Percentiles rank a stretch among this genome's conserved stretches.
phyloP scores from a whole-genome alignment of 2,113 vertebrate genomes.

The Tychaedon coryphoeus region DNA sequence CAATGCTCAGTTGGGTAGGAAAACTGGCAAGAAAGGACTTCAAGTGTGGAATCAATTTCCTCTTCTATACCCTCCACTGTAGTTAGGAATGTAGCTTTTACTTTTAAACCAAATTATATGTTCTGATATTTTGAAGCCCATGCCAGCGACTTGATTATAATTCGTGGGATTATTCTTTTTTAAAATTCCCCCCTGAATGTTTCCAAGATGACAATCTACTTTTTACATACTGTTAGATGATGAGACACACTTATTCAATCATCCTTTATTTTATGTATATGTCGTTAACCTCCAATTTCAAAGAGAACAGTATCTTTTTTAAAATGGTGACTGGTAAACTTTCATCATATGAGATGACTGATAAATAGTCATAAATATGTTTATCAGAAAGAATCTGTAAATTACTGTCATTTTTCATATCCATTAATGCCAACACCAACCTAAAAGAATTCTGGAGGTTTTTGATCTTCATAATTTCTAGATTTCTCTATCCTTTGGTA shows the following conservation, averaged over 20 bases:
- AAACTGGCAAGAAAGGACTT: background rate
- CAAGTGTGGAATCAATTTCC: background rate
- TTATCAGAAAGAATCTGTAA: background rate
- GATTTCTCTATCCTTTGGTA: background rate
- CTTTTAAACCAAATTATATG: background rate
- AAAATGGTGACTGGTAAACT: background rate
- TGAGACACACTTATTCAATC: background rate
- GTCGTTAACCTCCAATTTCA: background rate
- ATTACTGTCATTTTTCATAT: background rate
- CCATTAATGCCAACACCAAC: background rate
- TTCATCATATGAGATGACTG: background rate
- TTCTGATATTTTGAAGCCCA: background rate
- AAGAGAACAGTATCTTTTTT: background rate
- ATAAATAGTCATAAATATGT: background rate
- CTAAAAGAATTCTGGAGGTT: background rate
- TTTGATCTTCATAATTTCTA: background rate
- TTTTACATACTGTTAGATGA: accelerated
- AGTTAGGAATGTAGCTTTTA: background rate
- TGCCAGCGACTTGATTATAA: background rate
- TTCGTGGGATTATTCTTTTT: background rate
- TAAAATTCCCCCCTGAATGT: background rate
- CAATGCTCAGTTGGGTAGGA: background rate
- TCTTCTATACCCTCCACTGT: background rate
- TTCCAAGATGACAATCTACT: background rate
- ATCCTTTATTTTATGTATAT: background rate